A percentile compares a stretch with the other conserved stretches of the same genome.
phyloP scores from a whole-genome alignment of 2,797 vertebrate species.

The Hapalemur alaotrensis region DNA sequence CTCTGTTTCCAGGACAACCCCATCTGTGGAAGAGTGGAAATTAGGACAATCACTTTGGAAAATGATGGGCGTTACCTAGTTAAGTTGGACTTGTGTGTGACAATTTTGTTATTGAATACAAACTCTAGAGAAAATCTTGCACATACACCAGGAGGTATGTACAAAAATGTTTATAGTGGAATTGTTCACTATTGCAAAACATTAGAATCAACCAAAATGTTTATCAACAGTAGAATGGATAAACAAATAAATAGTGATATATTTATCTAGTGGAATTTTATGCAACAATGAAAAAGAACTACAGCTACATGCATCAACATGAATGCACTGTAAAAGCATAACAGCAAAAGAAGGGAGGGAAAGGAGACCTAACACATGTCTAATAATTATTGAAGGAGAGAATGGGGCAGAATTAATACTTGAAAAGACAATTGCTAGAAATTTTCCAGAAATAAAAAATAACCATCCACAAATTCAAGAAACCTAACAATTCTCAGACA shows the following conservation, averaged over 20 bases:
- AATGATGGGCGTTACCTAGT: not conserved
- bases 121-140: not conserved
- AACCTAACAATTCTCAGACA: not conserved
- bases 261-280: not conserved
- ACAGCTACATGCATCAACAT: not conserved
- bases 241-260: not conserved
- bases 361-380: not conserved
- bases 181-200: not conserved
- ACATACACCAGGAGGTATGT: not conserved
- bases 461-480: not conserved
- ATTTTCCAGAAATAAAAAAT: not conserved
- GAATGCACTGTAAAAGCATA: not conserved
- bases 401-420: not conserved
- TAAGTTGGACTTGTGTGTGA: not conserved
- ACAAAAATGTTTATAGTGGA: not conserved
- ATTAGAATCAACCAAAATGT: not conserved
- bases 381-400: not conserved
- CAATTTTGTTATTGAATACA: not conserved
- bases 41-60: not conserved
- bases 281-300: not conserved
- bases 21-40: not conserved
- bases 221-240: not conserved
- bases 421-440: not conserved
- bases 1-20: not conserved
- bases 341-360: not conserved